A percentile compares a stretch with the other conserved stretches of the same genome.
phyloP scores from a whole-genome alignment of 1,140 invertebrate species.

The Tetramorium simillimum region DNA sequence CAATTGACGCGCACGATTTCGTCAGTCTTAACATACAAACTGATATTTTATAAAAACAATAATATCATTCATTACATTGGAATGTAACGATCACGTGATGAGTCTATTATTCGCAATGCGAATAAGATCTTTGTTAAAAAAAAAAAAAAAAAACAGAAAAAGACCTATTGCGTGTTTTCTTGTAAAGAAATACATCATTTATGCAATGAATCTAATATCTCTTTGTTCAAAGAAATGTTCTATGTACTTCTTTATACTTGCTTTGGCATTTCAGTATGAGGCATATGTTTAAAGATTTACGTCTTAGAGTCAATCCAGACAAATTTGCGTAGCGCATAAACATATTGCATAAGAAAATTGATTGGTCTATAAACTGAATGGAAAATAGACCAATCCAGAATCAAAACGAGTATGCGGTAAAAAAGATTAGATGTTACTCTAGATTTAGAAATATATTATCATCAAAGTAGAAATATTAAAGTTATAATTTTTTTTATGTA shows the following conservation, averaged over 20 bases:
- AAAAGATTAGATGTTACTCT: background rate
- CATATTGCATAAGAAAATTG: too few species aligned
- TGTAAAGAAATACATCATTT: background rate
- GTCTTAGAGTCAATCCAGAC: too few species aligned
- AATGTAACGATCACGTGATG: slow-evolving; percentile 34
- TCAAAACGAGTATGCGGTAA: background rate
- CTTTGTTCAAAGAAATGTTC: background rate
- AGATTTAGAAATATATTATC: background rate
- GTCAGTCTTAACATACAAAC: background rate
- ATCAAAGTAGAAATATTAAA: background rate
- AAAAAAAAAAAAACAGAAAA: background rate
- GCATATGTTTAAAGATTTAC: background rate
- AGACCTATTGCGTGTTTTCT: background rate
- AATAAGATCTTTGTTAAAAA: background rate
- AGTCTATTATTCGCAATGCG: background rate
- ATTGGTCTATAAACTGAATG: too few species aligned
- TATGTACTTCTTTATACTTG: background rate
- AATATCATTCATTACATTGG: slow-evolving; percentile 22
- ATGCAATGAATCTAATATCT: background rate
- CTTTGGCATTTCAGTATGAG: background rate
- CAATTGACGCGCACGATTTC: background rate
- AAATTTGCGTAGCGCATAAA: too few species aligned
- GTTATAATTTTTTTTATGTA: background rate
- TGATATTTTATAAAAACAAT: background rate
- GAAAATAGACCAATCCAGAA: too few species aligned